Evolutionary conservation across 2,888 invertebrate genomes (phyloP).

Genomic region (Crioceris asparagi): DNA sequence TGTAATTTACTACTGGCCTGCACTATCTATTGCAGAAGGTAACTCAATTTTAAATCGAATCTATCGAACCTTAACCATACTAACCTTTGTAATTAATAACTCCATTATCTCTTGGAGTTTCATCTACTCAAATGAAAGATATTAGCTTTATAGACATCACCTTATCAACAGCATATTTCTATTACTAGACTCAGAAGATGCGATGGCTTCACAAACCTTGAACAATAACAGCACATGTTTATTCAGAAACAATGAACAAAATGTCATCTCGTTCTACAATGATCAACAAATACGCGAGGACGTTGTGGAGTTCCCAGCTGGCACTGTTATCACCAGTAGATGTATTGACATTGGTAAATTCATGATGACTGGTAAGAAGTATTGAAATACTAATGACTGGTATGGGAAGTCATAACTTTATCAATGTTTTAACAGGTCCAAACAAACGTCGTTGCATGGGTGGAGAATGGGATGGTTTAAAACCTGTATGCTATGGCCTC

Average conservation of each 20-base stretch:
- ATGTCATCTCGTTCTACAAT: constrained; percentile 71
- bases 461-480: constrained; percentile 71
- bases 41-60: too few relatives aligned
- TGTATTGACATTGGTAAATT: constrained; percentile 83
- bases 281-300: constrained; percentile 68
- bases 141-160: too few relatives aligned
- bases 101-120: too few relatives aligned
- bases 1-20: too few relatives aligned
- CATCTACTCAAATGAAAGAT: too few relatives aligned
- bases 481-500: constrained; percentile 68
- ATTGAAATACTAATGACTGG: background rate
- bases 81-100: too few relatives aligned
- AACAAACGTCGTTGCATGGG: constrained; percentile 61
- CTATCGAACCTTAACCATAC: too few relatives aligned
- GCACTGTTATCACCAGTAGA: constrained; percentile 47
- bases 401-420: background rate
- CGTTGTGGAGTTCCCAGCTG: constrained; percentile 67
- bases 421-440: constrained; percentile 42
- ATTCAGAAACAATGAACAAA: constrained; percentile 65
- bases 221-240: constrained; percentile 59
- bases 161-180: too few relatives aligned
- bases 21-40: too few relatives aligned
- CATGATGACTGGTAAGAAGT: constrained; percentile 46
- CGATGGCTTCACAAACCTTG: constrained; percentile 26
- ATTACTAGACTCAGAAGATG: constrained; percentile 31